phyloP scores from a whole-genome alignment of 2,113 vertebrate species.

The Phylloscopus whistleri region DNA sequence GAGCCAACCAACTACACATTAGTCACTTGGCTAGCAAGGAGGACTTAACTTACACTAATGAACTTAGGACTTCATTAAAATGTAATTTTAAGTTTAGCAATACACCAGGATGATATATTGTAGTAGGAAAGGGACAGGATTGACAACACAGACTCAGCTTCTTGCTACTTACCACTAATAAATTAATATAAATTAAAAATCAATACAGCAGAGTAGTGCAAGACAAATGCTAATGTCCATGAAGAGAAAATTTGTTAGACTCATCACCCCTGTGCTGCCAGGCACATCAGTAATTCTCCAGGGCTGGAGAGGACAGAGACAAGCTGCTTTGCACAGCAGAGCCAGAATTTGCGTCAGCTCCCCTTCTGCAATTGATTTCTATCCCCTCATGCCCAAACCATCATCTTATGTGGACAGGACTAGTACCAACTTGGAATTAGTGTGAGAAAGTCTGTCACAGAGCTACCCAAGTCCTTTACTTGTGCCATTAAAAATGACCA shows the following conservation, averaged over 20 bases:
- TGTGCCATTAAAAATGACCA: neutral
- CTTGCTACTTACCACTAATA: neutral
- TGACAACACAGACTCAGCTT: neutral
- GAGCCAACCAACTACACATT: neutral
- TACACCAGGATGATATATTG: neutral
- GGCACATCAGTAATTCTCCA: neutral
- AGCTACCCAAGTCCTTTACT: neutral
- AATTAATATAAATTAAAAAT: constrained; percentile 1
- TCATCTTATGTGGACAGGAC: neutral
- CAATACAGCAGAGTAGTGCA: neutral
- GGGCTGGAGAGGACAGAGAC: neutral
- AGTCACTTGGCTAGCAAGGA: neutral
- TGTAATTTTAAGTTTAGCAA: neutral
- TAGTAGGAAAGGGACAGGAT: neutral
- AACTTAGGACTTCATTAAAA: neutral
- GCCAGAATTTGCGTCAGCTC: neutral
- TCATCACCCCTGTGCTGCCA: neutral
- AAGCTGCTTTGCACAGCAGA: neutral
- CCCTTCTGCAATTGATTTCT: neutral
- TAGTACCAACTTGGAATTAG: neutral
- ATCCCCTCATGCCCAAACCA: neutral
- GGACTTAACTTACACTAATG: neutral
- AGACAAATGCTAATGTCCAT: neutral
- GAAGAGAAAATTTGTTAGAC: neutral
- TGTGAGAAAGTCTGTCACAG: neutral